Evolutionary conservation across 2,113 vertebrate genomes (phyloP).

Genomic region (Tetrax tetrax): DNA sequence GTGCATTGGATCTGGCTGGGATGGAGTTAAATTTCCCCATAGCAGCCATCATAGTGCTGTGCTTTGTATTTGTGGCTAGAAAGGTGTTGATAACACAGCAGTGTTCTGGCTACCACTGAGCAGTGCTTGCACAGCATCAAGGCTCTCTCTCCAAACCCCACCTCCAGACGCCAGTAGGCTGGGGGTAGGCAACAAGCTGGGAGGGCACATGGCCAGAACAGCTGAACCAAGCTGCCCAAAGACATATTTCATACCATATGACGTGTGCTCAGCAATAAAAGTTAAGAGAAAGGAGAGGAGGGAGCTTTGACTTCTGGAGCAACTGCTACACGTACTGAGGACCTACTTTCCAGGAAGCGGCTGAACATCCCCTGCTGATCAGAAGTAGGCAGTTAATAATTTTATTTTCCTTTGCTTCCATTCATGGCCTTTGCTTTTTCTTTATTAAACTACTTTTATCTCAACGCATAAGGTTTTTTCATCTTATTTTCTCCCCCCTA

Average conservation of each 20-base stretch:
- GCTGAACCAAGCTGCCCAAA: neutral
- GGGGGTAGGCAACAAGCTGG: neutral
- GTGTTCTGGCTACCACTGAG: neutral
- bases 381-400: neutral
- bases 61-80: neutral
- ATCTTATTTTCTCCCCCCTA: too few relatives aligned
- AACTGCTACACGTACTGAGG: rapidly evolving
- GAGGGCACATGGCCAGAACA: neutral
- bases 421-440: neutral
- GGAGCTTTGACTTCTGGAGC: neutral
- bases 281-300: neutral
- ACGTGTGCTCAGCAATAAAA: neutral
- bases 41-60: neutral
- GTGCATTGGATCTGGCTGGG: neutral
- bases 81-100: neutral
- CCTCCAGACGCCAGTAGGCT: neutral
- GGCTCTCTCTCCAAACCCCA: neutral
- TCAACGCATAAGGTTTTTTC: too few relatives aligned
- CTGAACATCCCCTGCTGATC: neutral
- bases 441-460: neutral
- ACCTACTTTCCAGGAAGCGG: neutral
- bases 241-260: neutral
- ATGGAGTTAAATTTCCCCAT: neutral
- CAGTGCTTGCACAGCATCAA: rapidly evolving
- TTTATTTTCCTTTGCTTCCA: neutral